Evolutionary conservation across 2,797 vertebrate genomes (phyloP).

Genomic region (Ctenosaura bakeri): DNA sequence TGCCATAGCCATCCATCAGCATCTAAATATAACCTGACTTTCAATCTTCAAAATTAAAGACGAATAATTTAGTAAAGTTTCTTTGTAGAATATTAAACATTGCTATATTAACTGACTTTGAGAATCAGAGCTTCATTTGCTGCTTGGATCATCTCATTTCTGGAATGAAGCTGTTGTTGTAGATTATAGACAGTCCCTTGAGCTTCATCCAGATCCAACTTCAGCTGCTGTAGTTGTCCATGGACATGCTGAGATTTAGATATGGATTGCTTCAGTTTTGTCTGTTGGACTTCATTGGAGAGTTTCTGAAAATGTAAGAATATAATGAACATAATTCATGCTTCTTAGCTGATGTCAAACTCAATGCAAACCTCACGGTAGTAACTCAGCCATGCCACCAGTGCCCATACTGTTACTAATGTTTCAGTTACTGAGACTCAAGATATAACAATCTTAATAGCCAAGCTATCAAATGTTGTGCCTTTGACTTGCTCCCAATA

Average conservation of each 20-base stretch:
- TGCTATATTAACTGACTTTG: constrained; percentile 78
- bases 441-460: neutral
- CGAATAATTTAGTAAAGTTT: constrained; percentile 15
- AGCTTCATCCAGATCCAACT: constrained; percentile 81
- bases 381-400: neutral
- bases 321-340: neutral
- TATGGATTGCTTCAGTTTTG: constrained; percentile 84
- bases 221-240: constrained; percentile 81
- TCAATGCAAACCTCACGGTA: constrained; percentile 26
- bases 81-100: neutral
- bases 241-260: constrained; percentile 83
- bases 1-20: neutral
- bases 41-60: neutral
- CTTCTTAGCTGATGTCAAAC: constrained; percentile 4
- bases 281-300: constrained; percentile 83
- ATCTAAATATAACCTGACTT: neutral
- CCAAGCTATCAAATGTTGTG: neutral
- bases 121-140: constrained; percentile 83
- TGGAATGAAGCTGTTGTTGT: constrained; percentile 80
- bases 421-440: neutral
- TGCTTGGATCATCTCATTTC: constrained; percentile 80
- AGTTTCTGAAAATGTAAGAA: constrained; percentile 77
- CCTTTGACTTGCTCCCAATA: neutral
- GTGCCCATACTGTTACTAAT: neutral
- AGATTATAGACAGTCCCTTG: constrained; percentile 75